A percentile compares a stretch with the other conserved stretches of the same genome.
Evolutionary conservation across 1,140 invertebrate genomes (phyloP).

Genomic region (Pinna nobilis): DNA sequence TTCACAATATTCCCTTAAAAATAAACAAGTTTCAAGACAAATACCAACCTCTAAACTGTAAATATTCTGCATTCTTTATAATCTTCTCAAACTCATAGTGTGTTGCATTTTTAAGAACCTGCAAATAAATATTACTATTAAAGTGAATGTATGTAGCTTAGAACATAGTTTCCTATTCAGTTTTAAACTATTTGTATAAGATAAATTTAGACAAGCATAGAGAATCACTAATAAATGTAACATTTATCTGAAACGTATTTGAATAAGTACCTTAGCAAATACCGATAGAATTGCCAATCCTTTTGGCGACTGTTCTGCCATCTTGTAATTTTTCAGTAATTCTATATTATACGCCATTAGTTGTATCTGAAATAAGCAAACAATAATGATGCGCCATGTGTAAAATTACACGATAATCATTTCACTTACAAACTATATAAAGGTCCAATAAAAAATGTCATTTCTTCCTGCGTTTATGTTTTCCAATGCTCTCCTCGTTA

Average conservation of each 20-base stretch:
- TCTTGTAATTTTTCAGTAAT: background rate
- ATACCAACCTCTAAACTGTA: conserved; percentile 16
- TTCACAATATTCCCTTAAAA: background rate
- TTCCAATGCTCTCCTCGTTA: background rate
- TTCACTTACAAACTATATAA: background rate
- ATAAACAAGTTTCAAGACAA: background rate
- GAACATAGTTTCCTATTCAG: too few relatives aligned
- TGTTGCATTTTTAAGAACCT: background rate
- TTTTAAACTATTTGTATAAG: too few relatives aligned
- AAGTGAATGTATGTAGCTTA: too few relatives aligned
- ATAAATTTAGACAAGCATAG: too few relatives aligned
- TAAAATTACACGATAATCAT: background rate
- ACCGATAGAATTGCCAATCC: background rate
- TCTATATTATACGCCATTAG: conserved; percentile 19
- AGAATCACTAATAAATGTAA: too few relatives aligned
- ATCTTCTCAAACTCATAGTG: conserved; percentile 1
- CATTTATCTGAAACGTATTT: too few relatives aligned
- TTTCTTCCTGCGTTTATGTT: background rate
- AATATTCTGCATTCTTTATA: background rate
- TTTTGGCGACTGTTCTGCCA: conserved; percentile 6
- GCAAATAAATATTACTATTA: background rate
- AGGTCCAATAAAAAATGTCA: background rate
- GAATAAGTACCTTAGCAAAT: conserved; percentile 13
- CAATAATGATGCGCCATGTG: background rate
- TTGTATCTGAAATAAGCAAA: background rate